Evolutionary conservation across 2,797 vertebrate genomes (phyloP).

Genomic region (Anas bernieri): DNA sequence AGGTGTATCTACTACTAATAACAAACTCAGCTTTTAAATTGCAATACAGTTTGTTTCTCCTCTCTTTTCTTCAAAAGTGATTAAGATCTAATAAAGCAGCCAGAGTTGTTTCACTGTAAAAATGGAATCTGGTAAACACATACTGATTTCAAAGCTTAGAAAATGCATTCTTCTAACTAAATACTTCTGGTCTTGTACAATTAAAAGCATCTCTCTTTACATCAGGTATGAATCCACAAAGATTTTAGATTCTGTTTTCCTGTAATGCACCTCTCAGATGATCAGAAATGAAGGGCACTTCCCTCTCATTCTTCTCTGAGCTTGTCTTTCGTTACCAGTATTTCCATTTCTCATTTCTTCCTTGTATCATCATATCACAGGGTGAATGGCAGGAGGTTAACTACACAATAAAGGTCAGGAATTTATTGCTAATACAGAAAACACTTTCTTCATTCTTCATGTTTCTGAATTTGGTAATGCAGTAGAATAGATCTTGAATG

Average conservation of each 20-base stretch:
- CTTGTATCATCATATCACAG: neutral
- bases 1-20: neutral
- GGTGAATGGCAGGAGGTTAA: neutral
- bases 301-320: neutral
- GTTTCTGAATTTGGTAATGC: neutral
- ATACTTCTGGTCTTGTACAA: neutral
- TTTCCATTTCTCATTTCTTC: conserved; percentile 43
- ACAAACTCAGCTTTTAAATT: neutral
- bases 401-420: neutral
- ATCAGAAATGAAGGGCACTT: neutral
- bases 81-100: neutral
- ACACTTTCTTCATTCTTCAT: neutral
- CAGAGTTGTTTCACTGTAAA: neutral
- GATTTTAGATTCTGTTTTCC: neutral
- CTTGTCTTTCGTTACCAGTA: neutral
- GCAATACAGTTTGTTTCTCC: neutral
- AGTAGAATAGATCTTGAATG: neutral
- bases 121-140: neutral
- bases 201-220: neutral
- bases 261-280: neutral
- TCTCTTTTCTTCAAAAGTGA: neutral
- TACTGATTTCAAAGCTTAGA: neutral
- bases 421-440: neutral
- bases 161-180: neutral
- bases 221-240: neutral